Evolutionary conservation across 2,797 vertebrate genomes (phyloP).

Genomic region (Anas bernieri): DNA sequence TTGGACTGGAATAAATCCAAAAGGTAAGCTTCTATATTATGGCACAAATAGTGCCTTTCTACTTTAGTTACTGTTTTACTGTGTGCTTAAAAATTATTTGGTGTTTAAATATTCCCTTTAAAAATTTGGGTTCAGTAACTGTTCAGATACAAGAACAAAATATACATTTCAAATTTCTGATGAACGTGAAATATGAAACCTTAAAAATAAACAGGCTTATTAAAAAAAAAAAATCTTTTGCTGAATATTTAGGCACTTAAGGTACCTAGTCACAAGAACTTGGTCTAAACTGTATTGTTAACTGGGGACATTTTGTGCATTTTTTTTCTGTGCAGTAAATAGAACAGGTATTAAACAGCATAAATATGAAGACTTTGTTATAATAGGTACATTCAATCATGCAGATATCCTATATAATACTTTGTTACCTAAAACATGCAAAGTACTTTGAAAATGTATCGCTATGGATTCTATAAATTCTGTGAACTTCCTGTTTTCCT

Average conservation of each 20-base stretch:
- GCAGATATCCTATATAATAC: not conserved
- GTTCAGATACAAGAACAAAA: not conserved
- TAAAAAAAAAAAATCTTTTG: not conserved
- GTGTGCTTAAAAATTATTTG: not conserved
- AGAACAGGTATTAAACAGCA: not conserved
- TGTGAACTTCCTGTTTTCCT: not conserved
- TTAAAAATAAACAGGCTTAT: not conserved
- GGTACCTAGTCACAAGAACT: not conserved
- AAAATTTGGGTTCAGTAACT: not conserved
- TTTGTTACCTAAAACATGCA: not conserved
- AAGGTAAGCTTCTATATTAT: fast-evolving
- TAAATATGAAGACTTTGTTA: not conserved
- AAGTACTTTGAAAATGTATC: not conserved
- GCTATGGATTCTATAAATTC: not conserved
- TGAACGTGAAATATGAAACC: not conserved
- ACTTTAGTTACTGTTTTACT: not conserved
- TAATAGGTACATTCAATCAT: not conserved
- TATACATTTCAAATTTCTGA: not conserved
- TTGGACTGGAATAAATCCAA: not conserved
- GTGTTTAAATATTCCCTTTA: not conserved
- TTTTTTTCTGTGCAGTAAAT: not conserved
- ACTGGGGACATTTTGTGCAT: not conserved
- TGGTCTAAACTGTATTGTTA: not conserved
- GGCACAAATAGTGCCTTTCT: not conserved
- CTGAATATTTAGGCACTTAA: not conserved